These are phyloP conservation scores for Spermophilus dauricus DNA, from an alignment of 2,113 vertebrate species.

Conservation along the genomic window DNA sequence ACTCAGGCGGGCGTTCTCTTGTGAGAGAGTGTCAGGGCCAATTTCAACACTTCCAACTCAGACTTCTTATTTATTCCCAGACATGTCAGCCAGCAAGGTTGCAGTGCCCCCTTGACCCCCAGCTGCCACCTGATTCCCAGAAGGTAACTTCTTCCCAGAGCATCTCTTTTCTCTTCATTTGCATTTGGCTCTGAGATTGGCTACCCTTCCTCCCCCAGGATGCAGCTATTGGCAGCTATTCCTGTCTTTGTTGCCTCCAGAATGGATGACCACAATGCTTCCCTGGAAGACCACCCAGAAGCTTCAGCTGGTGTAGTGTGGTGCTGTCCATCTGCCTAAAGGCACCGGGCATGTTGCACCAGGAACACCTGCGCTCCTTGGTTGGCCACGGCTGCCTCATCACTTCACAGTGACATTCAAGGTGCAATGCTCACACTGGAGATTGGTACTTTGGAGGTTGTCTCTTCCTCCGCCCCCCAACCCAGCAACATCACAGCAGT, in stretches of 20 bases:
- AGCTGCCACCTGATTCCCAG: slow-evolving; percentile 15
- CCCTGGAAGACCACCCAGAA: slow-evolving; percentile 76
- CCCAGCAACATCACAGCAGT: not conserved
- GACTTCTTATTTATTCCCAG: slow-evolving; percentile 44
- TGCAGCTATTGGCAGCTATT: slow-evolving; percentile 51
- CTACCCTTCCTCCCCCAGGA: not conserved
- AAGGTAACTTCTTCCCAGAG: not conserved
- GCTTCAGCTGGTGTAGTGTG: slow-evolving; percentile 72
- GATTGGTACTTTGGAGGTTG: not conserved
- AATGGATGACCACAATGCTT: slow-evolving; percentile 51
- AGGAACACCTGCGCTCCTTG: slow-evolving; percentile 72
- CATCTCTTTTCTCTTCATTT: slow-evolving; percentile 59
- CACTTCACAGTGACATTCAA: slow-evolving; percentile 14
- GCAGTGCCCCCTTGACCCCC: not conserved
- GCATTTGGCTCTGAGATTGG: not conserved
- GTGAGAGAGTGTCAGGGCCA: not conserved
- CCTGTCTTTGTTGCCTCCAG: slow-evolving; percentile 72
- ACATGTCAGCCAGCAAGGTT: not conserved
- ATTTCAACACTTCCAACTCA: not conserved
- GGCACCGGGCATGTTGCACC: not conserved
- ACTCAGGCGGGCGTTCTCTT: slow-evolving; percentile 6
- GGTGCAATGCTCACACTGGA: not conserved
- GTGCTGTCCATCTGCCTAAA: slow-evolving; percentile 73
- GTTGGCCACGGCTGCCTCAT: slow-evolving; percentile 54
- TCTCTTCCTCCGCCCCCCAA: not conserved